Percentiles rank a stretch among this genome's conserved stretches.
phyloP scores from a whole-genome alignment of 2,888 invertebrate genomes.

The Plemyria rubiginata region DNA sequence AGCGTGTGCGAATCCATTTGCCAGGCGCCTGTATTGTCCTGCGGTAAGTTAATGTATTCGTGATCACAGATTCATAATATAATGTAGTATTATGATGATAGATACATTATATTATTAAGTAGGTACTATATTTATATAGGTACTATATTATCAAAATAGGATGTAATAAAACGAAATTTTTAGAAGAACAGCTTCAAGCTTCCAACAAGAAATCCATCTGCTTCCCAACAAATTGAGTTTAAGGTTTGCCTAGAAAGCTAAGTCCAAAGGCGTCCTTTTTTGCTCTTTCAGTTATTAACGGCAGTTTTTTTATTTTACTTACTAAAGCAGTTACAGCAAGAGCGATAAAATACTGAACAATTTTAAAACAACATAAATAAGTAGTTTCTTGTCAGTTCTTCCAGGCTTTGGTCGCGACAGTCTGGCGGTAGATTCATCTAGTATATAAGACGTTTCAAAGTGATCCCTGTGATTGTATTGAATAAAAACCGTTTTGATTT shows the following conservation, averaged over 20 bases:
- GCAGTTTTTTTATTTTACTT: no score
- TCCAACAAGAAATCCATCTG: background rate
- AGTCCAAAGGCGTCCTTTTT: background rate
- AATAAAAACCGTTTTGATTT: no score
- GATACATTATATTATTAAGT: no score
- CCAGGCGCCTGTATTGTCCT: constrained; percentile 44
- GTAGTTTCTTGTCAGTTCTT: no score
- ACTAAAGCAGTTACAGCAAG: no score
- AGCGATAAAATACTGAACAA: background rate
- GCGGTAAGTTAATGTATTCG: constrained; percentile 40
- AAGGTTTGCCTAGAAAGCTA: background rate
- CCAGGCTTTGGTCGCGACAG: no score
- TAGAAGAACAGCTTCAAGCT: background rate
- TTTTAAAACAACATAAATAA: background rate
- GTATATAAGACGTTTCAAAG: no score
- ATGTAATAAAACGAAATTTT: background rate
- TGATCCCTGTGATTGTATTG: no score
- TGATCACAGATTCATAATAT: constrained; percentile 41
- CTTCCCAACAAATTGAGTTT: constrained; percentile 2
- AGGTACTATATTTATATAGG: no score
- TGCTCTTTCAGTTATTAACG: no score
- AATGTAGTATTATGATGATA: background rate
- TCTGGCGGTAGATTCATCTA: no score
- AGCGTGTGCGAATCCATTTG: constrained; percentile 42
- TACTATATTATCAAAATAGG: no score